A percentile compares a stretch with the other conserved stretches of the same genome.
These are phyloP conservation scores for Drosophila anomelani DNA, from an alignment of 2,888 invertebrate genomes.

Conservation along the genomic window DNA sequence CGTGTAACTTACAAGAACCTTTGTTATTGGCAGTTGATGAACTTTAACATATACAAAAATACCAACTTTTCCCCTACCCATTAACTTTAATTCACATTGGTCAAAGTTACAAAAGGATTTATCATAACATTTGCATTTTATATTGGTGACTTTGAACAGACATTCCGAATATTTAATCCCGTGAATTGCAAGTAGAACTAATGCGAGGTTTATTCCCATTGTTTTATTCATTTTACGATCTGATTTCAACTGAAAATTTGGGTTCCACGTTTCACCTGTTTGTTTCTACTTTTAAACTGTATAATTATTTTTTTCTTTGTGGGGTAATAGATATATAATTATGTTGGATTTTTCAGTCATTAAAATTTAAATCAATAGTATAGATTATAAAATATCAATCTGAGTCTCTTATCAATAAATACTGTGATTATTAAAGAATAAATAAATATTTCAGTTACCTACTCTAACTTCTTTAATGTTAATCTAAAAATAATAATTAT, in stretches of 20 bases:
- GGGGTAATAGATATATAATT: background rate
- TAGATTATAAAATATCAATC: background rate
- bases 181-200: background rate
- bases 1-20: constrained; percentile 9
- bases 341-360: background rate
- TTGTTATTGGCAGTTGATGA: constrained; percentile 18
- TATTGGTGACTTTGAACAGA: constrained; percentile 29
- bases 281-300: background rate
- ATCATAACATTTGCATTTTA: constrained; percentile 32
- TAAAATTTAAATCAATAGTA: background rate
- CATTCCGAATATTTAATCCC: background rate
- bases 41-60: constrained; percentile 24
- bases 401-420: background rate
- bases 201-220: background rate
- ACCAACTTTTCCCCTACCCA: constrained; percentile 28
- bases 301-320: background rate
- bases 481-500: no score
- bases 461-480: no score
- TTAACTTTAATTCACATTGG: constrained; percentile 29
- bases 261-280: fast-evolving
- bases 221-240: background rate
- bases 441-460: no score
- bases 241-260: background rate
- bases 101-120: constrained; percentile 6
- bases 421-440: no score